Conservation (phyloP, 2,888 invertebrate genomes). For the Tetheella fluctuosa region DNA sequence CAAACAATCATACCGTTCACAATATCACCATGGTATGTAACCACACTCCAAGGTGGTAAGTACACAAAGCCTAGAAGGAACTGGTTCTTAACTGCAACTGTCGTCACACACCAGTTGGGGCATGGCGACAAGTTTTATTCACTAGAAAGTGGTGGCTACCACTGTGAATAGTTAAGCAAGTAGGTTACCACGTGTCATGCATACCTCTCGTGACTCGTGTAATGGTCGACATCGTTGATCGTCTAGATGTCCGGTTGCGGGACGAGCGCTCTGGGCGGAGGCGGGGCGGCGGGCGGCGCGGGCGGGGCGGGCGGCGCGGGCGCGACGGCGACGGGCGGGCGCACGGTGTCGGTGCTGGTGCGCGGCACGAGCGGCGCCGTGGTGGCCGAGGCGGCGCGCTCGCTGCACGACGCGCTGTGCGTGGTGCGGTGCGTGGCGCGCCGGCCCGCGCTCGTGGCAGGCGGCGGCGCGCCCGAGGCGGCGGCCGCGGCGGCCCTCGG, state of each 20-base stretch:
- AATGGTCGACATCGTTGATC: not conserved
- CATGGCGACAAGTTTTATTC: too few species aligned
- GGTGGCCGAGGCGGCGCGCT: slow-evolving; percentile 95
- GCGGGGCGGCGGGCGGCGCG: slow-evolving; percentile 95
- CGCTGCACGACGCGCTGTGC: slow-evolving; percentile 94
- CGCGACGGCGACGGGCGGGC: slow-evolving; percentile 91
- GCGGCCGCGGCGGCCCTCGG: slow-evolving; percentile 94
- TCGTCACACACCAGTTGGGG: too few species aligned
- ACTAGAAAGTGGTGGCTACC: too few species aligned
- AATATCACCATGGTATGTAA: too few species aligned
- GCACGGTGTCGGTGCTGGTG: slow-evolving; percentile 96
- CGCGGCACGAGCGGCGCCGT: slow-evolving; percentile 94
- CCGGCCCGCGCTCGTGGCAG: slow-evolving; percentile 95
- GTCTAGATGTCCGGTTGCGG: slow-evolving; percentile 94
- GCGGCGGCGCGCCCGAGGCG: slow-evolving; percentile 99
- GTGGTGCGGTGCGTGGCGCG: slow-evolving; percentile 98
- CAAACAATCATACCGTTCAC: too few species aligned
- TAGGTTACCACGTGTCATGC: too few species aligned
- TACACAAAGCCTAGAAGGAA: too few species aligned
- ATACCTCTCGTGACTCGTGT: too few species aligned
- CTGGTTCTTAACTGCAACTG: too few species aligned
- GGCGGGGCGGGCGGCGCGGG: slow-evolving; percentile 94
- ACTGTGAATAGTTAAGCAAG: too few species aligned
- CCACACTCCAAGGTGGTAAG: too few species aligned
- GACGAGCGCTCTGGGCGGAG: slow-evolving; percentile 95